A percentile compares a stretch with the other conserved stretches of the same genome.
These are phyloP conservation scores for Helogale parvula DNA, from an alignment of 2,113 vertebrate species.

Conservation along the genomic window DNA sequence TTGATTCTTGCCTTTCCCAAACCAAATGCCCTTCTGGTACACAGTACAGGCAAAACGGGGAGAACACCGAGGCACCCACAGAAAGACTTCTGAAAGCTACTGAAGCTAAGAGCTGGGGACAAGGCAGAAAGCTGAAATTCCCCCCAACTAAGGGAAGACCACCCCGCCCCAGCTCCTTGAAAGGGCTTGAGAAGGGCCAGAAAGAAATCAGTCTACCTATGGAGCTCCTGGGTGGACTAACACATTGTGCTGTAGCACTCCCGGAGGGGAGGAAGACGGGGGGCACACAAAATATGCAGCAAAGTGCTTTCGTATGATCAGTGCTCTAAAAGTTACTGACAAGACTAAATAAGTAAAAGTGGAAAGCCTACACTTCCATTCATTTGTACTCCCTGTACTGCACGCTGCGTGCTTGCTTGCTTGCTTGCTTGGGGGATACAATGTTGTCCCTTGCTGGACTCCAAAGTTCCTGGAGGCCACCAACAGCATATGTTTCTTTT, in stretches of 20 bases:
- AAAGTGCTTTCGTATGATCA: not conserved
- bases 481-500: not conserved
- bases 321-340: not conserved
- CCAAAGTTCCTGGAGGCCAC: conserved; percentile 35
- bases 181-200: conserved; percentile 33
- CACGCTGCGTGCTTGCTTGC: not conserved
- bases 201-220: conserved; percentile 6
- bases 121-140: conserved; percentile 41
- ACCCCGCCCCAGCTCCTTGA: not conserved
- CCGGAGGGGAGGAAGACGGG: not conserved
- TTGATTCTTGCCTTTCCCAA: not conserved
- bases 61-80: not conserved
- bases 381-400: not conserved
- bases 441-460: not conserved
- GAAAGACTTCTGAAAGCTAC: not conserved
- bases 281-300: not conserved
- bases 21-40: conserved; percentile 10
- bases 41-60: not conserved
- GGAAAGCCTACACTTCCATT: not conserved
- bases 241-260: not conserved
- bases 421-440: not conserved
- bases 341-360: not conserved
- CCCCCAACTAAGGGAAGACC: not conserved
- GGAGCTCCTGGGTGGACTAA: not conserved
- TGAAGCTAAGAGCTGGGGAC: not conserved